Base-by-base conservation (phyloP, 2,113 vertebrate genomes). In the Asarcornis scutulata region DNA sequence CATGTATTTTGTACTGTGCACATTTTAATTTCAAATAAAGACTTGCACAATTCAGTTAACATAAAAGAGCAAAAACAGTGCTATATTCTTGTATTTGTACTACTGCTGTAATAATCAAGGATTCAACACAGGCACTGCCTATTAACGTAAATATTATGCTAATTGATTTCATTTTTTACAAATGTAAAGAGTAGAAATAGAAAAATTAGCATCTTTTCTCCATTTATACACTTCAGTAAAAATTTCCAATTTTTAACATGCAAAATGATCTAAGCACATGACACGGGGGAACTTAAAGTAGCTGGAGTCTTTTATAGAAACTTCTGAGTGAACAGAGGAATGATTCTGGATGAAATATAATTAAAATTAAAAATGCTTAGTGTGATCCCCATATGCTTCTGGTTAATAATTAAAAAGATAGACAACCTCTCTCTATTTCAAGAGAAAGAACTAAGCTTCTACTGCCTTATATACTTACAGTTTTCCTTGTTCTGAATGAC, bases 1-100 rank as follows among this genome's bases (percentile, higher is more conserved):
- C 4, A 25, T 5, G 0, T 23, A 34, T 26, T 26, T 52, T 59
- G 32, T n/a, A 23, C 9, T 16, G 13, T 14, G 27, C 1, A 7
- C 25, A 58, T 75, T 93, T 81, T 48, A 23, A 52, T 75, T 91
- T 85, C 73, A 88, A 48, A 81, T 40, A 34, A 55, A 64, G 83
- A 44, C 36, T 55, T 56, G 63, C 5, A 74, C 12, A 25, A 29
- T 56, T 86, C n/a, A 68, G 22, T 42, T 22, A 46, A 38, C 31
- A 81, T 27, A 48, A 62, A 26, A 63, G 44, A 93, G 13, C 20
- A 15, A 63, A 84, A 82, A 21, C 17, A 44, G 7, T 1, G 2
- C 21, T 9, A 29, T 11, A 26, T 40, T 26, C 36, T 27, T 44
- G 5, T 40, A 32, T 64, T 86, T 21, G 36, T 48, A 11, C 20